Conservation (phyloP, 2,797 vertebrate species). For the Distichodus sexfasciatus region DNA sequence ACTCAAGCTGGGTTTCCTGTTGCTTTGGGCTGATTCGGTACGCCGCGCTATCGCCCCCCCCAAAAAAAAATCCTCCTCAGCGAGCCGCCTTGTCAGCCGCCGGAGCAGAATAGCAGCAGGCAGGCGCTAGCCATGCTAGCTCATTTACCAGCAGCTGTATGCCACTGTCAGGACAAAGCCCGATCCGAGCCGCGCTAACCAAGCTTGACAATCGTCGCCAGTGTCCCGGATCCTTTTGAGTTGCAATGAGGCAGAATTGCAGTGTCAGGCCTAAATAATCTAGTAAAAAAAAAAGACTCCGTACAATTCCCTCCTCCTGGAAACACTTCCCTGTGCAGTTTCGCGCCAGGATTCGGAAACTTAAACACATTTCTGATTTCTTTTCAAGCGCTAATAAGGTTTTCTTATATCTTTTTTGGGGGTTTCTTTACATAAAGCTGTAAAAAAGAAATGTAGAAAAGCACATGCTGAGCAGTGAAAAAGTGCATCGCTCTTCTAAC, state of each 20-base stretch:
- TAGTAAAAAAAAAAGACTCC: constrained; percentile 30
- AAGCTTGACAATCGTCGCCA: constrained; percentile 81
- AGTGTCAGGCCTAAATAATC: constrained; percentile 48
- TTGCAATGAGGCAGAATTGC: constrained; percentile 37
- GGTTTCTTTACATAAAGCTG: not conserved
- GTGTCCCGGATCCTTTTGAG: constrained; percentile 64
- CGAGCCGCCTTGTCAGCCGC: constrained; percentile 85
- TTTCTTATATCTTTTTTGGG: not conserved
- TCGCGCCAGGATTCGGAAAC: constrained; percentile 20
- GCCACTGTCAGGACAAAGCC: constrained; percentile 83
- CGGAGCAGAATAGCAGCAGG: constrained; percentile 82
- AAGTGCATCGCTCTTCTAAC: not conserved
- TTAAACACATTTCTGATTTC: constrained; percentile 9
- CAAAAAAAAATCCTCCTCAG: constrained; percentile 85
- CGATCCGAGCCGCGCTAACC: constrained; percentile 83
- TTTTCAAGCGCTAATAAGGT: not conserved
- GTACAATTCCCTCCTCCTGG: constrained; percentile 26
- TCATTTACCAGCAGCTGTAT: constrained; percentile 95
- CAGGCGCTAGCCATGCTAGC: constrained; percentile 72
- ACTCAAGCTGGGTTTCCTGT: constrained; percentile 82
- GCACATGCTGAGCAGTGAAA: not conserved
- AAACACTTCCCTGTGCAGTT: constrained; percentile 24
- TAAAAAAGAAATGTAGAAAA: not conserved
- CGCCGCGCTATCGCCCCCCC: constrained; percentile 75
- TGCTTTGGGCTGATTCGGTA: constrained; percentile 79